These are phyloP conservation scores for Hylomyscus alleni DNA, from an alignment of 2,797 vertebrate species.

Conservation along the genomic window DNA sequence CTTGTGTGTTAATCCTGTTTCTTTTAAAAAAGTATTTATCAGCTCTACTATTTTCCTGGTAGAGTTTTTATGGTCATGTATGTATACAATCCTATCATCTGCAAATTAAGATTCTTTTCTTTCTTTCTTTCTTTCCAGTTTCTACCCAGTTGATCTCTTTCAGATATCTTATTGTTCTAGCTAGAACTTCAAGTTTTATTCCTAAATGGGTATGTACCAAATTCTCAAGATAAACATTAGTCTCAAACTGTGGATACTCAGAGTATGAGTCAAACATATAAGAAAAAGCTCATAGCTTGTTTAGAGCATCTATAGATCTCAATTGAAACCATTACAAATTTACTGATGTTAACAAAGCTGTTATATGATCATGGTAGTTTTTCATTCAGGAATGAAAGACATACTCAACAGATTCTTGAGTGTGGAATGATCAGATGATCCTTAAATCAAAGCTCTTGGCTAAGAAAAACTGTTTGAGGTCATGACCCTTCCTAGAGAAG, in stretches of 20 bases:
- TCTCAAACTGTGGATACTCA: slow-evolving; percentile 23
- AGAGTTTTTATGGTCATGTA: too few relatives aligned
- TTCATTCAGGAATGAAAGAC: slow-evolving; percentile 4
- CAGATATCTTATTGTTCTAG: too few relatives aligned
- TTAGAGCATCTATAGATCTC: not conserved
- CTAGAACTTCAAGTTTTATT: too few relatives aligned
- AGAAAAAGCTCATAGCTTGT: not conserved
- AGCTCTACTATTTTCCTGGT: too few relatives aligned
- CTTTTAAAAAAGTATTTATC: too few relatives aligned
- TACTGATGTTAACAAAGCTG: not conserved
- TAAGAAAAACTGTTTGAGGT: not conserved
- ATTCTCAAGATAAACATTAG: slow-evolving; percentile 12
- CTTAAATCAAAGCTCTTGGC: not conserved
- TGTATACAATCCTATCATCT: too few relatives aligned
- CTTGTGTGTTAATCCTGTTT: too few relatives aligned
- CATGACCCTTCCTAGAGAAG: not conserved
- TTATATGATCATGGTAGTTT: not conserved
- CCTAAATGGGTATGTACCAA: not conserved
- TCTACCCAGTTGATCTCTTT: too few relatives aligned
- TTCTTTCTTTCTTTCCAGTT: too few relatives aligned
- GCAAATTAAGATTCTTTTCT: too few relatives aligned
- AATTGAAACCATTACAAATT: not conserved
- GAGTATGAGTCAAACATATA: slow-evolving; percentile 2
- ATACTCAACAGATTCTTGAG: not conserved
- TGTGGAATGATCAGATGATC: not conserved